A percentile compares a stretch with the other conserved stretches of the same genome.
Evolutionary conservation across 2,113 vertebrate genomes (phyloP).

Genomic region (Rhinoptilus africanus): DNA sequence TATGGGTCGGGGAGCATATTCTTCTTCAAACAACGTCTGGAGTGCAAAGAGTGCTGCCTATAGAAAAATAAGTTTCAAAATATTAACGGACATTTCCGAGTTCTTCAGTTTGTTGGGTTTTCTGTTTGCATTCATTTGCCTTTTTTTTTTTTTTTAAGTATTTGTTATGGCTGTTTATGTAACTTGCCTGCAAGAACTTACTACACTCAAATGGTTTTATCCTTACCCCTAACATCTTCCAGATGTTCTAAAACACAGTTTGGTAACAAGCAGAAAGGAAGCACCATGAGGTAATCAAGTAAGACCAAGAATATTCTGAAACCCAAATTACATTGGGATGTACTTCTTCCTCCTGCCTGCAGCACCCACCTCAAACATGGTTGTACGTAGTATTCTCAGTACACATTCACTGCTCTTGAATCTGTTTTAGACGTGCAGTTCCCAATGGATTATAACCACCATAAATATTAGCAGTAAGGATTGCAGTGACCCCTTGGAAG

Average conservation of each 20-base stretch:
- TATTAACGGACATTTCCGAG: neutral
- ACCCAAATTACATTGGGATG: neutral
- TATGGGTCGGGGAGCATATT: conserved; percentile 82
- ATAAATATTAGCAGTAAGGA: neutral
- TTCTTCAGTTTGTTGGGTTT: neutral
- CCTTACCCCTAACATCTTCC: neutral
- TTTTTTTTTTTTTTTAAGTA: neutral
- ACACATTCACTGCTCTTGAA: neutral
- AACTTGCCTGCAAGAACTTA: neutral
- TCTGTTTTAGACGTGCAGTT: neutral
- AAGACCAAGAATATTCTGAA: neutral
- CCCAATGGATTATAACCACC: neutral
- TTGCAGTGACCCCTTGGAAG: neutral
- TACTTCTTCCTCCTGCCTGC: neutral
- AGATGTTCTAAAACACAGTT: neutral
- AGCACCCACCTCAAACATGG: neutral
- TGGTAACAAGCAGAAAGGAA: neutral
- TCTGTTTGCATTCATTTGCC: neutral
- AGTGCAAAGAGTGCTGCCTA: conserved; percentile 96
- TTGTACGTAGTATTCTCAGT: neutral
- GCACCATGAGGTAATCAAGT: neutral
- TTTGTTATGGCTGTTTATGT: neutral
- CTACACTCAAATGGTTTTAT: neutral
- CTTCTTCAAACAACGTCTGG: conserved; percentile 84
- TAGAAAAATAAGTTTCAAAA: neutral